phyloP scores from a whole-genome alignment of 2,113 vertebrate genomes.

The Riparia riparia region DNA sequence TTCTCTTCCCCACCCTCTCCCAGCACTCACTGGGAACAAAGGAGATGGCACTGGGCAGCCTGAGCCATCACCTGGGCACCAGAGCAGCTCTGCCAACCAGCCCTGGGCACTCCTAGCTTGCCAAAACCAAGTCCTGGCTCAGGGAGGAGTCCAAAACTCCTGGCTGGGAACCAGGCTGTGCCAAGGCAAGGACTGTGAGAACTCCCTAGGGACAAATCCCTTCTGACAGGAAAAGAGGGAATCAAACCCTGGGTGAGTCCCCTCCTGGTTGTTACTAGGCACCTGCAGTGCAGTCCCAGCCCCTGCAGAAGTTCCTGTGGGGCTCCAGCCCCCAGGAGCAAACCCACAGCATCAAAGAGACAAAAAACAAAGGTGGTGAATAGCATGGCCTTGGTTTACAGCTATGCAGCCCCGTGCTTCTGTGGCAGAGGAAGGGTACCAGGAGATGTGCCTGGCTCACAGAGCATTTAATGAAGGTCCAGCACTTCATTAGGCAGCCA shows the following conservation, averaged over 20 bases:
- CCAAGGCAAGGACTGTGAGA: background rate
- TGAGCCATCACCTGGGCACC: background rate
- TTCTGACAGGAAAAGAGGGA: background rate
- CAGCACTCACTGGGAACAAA: accelerated
- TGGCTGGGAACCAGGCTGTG: background rate
- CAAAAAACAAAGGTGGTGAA: background rate
- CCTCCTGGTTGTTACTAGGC: background rate
- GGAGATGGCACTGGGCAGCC: background rate
- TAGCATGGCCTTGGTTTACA: background rate
- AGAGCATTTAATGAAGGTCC: background rate
- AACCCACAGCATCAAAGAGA: background rate
- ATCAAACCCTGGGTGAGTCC: background rate
- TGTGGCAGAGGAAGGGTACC: background rate
- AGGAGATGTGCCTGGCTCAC: background rate
- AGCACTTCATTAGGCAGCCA: background rate
- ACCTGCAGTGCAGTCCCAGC: background rate
- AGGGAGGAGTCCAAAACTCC: background rate
- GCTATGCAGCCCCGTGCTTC: background rate
- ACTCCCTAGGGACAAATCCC: background rate
- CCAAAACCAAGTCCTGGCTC: background rate
- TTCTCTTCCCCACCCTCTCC: background rate
- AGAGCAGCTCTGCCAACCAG: background rate
- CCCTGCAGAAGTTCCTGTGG: background rate
- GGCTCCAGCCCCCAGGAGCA: background rate
- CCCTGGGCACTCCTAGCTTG: background rate